Base-by-base conservation (phyloP, 2,797 vertebrate genomes). In the Anguilla obscura region DNA sequence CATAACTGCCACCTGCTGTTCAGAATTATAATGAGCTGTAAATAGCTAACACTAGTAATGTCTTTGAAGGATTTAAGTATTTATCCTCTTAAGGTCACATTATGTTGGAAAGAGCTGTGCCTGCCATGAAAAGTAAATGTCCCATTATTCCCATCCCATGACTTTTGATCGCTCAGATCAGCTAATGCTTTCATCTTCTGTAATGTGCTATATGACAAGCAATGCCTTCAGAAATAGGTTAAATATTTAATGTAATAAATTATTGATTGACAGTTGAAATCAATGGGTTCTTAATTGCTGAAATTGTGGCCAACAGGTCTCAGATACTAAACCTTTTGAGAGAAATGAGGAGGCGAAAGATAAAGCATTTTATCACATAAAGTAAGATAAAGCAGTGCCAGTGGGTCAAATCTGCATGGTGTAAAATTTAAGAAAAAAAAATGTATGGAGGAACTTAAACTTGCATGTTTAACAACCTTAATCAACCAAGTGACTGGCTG, bases 11-110 rank as follows among this genome's bases (percentile, higher is more conserved):
- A 69, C 63, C n/a, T 6, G n/a, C 24, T 69, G 24, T 69, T 27
- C 63, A 69, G 63, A 69, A 27, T n/a, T n/a, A 69, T 69, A 69
- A 69, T 69, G 63, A 69, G 63, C 63, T 69, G 63, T 27, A 27
- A 69, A 27, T 69, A 69, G 24, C 1, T 69, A 69, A 69, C 63
- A 69, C 63, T 27, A 27, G n/a, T 69, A 69, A 27, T 69, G 63
- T 6, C 63, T 69, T 69, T 69, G 63, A 69, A 69, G 63, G 63
- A 69, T 27, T 66, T 6, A 66, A 66, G 24, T 8, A 24, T 69
- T 69, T 27, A n/a, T 69, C 63, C 63, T 69, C n/a, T 27, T 27
- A 69, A 69, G 63, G 63, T 69, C 63, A 69, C 24, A 69, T 69
- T 27, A 69, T 27, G 9, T 69, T n/a, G 27, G 63, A 69, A 69